phyloP scores from a whole-genome alignment of 1,140 invertebrate genomes.

The Apis cerana region DNA sequence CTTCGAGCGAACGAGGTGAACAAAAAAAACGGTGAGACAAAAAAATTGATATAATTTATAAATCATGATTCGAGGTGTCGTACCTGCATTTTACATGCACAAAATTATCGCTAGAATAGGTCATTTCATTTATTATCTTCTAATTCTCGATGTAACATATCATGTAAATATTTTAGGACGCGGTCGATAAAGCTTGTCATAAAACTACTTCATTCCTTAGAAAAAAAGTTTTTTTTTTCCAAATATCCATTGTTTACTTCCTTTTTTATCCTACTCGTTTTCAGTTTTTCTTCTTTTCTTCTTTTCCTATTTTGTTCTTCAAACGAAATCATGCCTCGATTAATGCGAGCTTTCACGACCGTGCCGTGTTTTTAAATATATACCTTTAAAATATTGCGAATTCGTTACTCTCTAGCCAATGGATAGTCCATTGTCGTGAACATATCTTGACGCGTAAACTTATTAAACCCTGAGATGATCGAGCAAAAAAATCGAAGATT shows the following conservation, averaged over 20 bases:
- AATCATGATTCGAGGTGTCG: background rate
- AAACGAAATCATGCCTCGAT: background rate
- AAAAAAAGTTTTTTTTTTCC: background rate
- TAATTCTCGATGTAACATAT: slow-evolving; percentile 44
- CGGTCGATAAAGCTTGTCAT: slow-evolving; percentile 22
- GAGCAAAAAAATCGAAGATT: background rate
- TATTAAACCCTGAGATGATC: background rate
- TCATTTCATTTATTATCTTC: slow-evolving; percentile 23
- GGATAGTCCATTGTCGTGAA: slow-evolving; percentile 22
- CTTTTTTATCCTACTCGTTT: background rate
- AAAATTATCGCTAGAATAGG: slow-evolving; percentile 12
- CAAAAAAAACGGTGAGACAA: no score
- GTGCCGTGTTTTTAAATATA: background rate
- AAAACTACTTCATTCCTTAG: background rate
- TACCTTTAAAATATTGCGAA: slow-evolving; percentile 4
- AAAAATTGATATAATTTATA: background rate
- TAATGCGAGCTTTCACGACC: slow-evolving; percentile 10
- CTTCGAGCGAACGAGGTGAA: background rate
- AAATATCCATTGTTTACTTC: no score
- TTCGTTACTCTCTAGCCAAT: slow-evolving; percentile 8
- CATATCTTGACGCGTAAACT: slow-evolving; percentile 1
- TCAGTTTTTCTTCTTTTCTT: background rate
- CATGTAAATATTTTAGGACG: slow-evolving; percentile 36
- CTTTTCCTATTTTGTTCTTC: background rate
- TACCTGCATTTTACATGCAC: background rate